phyloP scores from a whole-genome alignment of 2,113 vertebrate species.

The Athene cunicularia region DNA sequence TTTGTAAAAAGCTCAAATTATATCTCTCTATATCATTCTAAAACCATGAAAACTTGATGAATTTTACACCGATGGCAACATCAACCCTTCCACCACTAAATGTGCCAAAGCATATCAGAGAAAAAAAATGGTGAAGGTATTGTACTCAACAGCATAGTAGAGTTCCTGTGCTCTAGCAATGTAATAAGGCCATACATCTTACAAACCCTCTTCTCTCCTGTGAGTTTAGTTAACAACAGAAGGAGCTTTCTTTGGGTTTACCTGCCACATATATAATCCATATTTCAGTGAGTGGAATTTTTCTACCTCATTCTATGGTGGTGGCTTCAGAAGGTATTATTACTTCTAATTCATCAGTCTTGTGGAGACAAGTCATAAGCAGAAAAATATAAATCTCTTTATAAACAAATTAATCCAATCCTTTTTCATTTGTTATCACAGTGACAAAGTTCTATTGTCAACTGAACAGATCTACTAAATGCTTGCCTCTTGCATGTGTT shows the following conservation, averaged over 20 bases:
- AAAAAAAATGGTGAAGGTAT: neutral
- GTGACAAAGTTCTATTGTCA: constrained; percentile 43
- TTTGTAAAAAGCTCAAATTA: neutral
- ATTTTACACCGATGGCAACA: neutral
- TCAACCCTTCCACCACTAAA: neutral
- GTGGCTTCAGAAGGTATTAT: constrained; percentile 54
- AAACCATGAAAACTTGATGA: neutral
- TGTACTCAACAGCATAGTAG: neutral
- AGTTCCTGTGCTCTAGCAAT: neutral
- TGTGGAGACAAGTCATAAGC: constrained; percentile 1
- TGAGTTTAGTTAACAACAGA: constrained; percentile 62
- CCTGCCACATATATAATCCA: constrained; percentile 51
- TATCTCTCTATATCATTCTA: neutral
- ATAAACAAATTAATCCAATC: constrained; percentile 62
- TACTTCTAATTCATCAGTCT: constrained; percentile 67
- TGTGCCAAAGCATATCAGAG: neutral
- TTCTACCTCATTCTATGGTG: constrained; percentile 38
- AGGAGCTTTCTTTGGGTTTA: constrained; percentile 61
- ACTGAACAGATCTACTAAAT: constrained; percentile 52
- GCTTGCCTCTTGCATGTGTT: neutral
- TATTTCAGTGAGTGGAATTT: constrained; percentile 52
- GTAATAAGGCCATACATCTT: constrained; percentile 12
- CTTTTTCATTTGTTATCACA: constrained; percentile 48
- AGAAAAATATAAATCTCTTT: constrained; percentile 67
- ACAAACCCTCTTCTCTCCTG: constrained; percentile 24